Conservation (phyloP, 2,888 invertebrate species). For the Eustalomyia histrio region DNA sequence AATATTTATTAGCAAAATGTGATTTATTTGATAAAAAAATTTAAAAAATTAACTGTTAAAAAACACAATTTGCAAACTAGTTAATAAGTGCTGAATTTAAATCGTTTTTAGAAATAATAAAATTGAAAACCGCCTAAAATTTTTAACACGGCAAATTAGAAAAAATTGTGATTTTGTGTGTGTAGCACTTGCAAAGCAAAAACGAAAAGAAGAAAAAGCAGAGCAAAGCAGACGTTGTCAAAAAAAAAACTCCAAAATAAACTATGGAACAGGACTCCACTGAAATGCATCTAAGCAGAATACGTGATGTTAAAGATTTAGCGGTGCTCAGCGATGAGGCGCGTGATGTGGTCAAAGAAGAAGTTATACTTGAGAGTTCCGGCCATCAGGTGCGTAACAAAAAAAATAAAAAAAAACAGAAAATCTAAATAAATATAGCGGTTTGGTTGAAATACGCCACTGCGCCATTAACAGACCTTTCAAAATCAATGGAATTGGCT, state of each 20-base stretch:
- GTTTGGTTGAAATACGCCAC: conserved; percentile 35
- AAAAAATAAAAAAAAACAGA: conserved; percentile 43
- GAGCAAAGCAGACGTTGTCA: conserved; percentile 62
- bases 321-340: conserved; percentile 74
- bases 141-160: conserved; percentile 53
- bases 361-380: conserved; percentile 75
- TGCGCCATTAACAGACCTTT: neutral
- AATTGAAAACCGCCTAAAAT: conserved; percentile 63
- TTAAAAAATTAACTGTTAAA: conserved; percentile 60
- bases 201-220: conserved; percentile 43
- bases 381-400: conserved; percentile 69
- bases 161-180: conserved; percentile 65
- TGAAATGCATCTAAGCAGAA: conserved; percentile 76
- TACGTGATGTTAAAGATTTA: conserved; percentile 75
- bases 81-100: conserved; percentile 47
- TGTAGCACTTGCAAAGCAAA: conserved; percentile 55
- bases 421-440: conserved; percentile 26
- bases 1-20: conserved; percentile 70
- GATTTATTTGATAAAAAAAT: conserved; percentile 68
- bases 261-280: conserved; percentile 77
- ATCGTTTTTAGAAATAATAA: conserved; percentile 30
- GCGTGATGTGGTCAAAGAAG: conserved; percentile 76
- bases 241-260: conserved; percentile 58
- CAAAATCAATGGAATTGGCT: neutral
- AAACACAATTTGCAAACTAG: conserved; percentile 60